Percentiles rank a stretch among this genome's conserved stretches.
These are phyloP conservation scores for Siphlonurus alternatus DNA, from an alignment of 2,888 invertebrate species.

Conservation along the genomic window DNA sequence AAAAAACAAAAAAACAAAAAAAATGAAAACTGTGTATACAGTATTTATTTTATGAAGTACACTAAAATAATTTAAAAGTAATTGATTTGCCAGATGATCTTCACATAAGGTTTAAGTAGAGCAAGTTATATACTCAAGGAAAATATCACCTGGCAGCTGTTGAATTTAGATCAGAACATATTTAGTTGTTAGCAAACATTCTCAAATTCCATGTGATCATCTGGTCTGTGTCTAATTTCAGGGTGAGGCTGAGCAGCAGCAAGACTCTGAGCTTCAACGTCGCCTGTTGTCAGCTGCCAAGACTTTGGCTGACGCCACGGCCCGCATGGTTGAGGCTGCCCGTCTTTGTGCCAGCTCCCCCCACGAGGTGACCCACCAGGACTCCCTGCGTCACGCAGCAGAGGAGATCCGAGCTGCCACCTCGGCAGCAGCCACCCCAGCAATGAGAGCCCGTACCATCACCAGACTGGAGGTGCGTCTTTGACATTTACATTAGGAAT, in stretches of 20 bases:
- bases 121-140: no score
- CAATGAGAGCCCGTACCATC: conserved; percentile 53
- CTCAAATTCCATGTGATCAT: no score
- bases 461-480: conserved; percentile 35
- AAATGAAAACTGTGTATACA: neutral
- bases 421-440: conserved; percentile 67
- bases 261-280: conserved; percentile 76
- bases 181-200: no score
- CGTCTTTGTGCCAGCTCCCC: conserved; percentile 77
- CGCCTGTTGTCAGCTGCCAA: conserved; percentile 88
- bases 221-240: conserved; percentile 10
- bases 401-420: conserved; percentile 86
- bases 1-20: no score
- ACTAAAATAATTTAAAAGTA: no score
- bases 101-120: no score
- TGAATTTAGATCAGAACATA: no score
- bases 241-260: conserved; percentile 77
- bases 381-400: conserved; percentile 70
- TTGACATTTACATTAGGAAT: no score
- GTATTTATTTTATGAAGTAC: neutral
- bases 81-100: no score
- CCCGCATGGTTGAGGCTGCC: conserved; percentile 92
- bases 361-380: conserved; percentile 68
- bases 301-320: conserved; percentile 87
- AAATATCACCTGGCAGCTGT: no score